Percentiles rank a stretch among this genome's conserved stretches.
Conservation (phyloP, 2,797 vertebrate genomes). For the Hemitrygon akajei region DNA sequence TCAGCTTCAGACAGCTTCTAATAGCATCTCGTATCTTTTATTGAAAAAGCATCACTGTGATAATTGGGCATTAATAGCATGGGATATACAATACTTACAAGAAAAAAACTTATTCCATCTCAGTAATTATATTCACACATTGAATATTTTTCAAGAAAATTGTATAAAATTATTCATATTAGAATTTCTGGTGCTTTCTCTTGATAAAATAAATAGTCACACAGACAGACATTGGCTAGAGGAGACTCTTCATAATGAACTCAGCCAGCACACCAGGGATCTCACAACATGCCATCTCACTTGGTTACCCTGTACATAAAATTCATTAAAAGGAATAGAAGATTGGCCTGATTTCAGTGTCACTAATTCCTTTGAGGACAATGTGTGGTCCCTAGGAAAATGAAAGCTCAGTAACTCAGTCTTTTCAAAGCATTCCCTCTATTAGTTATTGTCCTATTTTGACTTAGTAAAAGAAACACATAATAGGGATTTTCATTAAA, state of each 20-base stretch:
- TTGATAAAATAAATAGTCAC: neutral
- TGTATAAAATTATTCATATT: neutral
- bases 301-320: neutral
- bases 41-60: neutral
- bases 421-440: too few relatives aligned
- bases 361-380: neutral
- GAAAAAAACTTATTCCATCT: neutral
- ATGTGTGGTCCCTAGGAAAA: neutral
- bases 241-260: neutral
- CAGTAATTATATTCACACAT: neutral
- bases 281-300: neutral
- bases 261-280: neutral
- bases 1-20: neutral
- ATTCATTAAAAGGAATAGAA: neutral
- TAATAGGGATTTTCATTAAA: neutral
- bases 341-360: neutral
- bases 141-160: neutral
- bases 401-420: neutral
- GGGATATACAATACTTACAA: neutral
- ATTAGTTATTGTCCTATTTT: too few relatives aligned
- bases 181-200: too few relatives aligned
- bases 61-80: neutral
- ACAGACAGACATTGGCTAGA: neutral
- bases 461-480: neutral
- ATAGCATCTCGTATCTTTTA: neutral